Evolutionary conservation across 2,888 invertebrate species (phyloP).

Genomic region (Drosophila cognata): DNA sequence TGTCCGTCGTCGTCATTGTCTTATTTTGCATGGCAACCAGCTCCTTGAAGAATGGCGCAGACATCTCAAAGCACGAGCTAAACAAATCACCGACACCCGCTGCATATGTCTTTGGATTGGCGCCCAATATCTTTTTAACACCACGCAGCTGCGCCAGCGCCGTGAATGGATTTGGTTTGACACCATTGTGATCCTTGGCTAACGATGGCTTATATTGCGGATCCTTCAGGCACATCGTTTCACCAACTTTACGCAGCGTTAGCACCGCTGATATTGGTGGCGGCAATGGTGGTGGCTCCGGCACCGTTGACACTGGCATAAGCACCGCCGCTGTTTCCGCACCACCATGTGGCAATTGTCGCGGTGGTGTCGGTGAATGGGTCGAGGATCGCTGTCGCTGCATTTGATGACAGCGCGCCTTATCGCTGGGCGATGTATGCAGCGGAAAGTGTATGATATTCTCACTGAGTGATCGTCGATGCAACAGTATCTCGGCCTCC

Average conservation of each 20-base stretch:
- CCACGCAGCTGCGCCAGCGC: constrained; percentile 91
- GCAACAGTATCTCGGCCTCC: constrained; percentile 86
- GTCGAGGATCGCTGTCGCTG: constrained; percentile 85
- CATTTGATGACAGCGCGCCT: constrained; percentile 90
- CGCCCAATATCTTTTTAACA: constrained; percentile 92
- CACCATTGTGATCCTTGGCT: constrained; percentile 83
- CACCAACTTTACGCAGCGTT: constrained; percentile 90
- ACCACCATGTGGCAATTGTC: constrained; percentile 62
- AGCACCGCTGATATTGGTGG: constrained; percentile 84
- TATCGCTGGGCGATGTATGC: constrained; percentile 89
- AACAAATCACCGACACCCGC: constrained; percentile 87
- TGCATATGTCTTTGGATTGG: constrained; percentile 86
- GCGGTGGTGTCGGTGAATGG: constrained; percentile 82
- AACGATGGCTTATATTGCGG: constrained; percentile 90
- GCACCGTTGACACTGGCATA: constrained; percentile 44
- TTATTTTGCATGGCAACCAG: constrained; percentile 81
- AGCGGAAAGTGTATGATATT: constrained; percentile 88
- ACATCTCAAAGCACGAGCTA: constrained; percentile 91
- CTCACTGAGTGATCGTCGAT: constrained; percentile 91
- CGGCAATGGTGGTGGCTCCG: constrained; percentile 62
- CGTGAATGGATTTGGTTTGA: constrained; percentile 90
- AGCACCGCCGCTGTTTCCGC: constrained; percentile 34
- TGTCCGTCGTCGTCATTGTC: constrained; percentile 32
- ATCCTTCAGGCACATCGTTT: constrained; percentile 94
- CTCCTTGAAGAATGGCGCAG: constrained; percentile 88